Conservation (phyloP, 2,888 invertebrate species). For the Eupithecia subfuscata region DNA sequence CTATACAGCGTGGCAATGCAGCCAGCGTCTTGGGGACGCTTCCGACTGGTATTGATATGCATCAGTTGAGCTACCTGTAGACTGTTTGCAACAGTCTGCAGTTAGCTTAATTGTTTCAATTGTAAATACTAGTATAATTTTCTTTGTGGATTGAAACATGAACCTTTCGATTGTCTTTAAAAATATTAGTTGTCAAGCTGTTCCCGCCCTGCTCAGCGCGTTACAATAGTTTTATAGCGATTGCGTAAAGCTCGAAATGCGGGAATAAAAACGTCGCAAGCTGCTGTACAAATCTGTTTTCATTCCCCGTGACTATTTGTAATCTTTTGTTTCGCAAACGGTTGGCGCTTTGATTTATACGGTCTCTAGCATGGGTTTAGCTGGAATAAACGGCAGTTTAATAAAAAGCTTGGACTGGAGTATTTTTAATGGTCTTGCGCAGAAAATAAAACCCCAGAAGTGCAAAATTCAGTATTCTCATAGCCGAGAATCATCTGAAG, state of each 20-base stretch:
- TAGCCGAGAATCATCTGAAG: background rate
- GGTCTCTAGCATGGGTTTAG: background rate
- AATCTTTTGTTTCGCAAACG: slow-evolving; percentile 37
- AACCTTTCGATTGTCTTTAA: background rate
- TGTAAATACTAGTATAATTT: too few species aligned
- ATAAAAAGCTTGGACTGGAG: background rate
- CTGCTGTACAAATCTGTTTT: slow-evolving; percentile 39
- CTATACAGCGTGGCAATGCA: too few species aligned
- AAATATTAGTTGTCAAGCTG: background rate
- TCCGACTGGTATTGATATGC: too few species aligned
- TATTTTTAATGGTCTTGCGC: background rate
- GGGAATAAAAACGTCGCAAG: slow-evolving; percentile 37
- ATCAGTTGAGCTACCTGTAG: too few species aligned
- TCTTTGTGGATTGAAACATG: too few species aligned
- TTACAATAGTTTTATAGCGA: slow-evolving; percentile 40
- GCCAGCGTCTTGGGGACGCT: too few species aligned
- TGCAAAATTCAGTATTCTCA: background rate
- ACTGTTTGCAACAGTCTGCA: too few species aligned
- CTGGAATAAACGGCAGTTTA: slow-evolving; percentile 5
- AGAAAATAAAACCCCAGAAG: background rate
- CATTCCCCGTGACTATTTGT: slow-evolving; percentile 25
- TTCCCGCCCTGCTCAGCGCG: background rate
- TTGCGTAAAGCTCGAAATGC: slow-evolving; percentile 34
- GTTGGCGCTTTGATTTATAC: slow-evolving; percentile 30
- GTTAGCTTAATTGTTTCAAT: too few species aligned